A percentile compares a stretch with the other conserved stretches of the same genome.
These are phyloP conservation scores for Cosmia pyralina DNA, from an alignment of 2,888 invertebrate species.

Conservation along the genomic window DNA sequence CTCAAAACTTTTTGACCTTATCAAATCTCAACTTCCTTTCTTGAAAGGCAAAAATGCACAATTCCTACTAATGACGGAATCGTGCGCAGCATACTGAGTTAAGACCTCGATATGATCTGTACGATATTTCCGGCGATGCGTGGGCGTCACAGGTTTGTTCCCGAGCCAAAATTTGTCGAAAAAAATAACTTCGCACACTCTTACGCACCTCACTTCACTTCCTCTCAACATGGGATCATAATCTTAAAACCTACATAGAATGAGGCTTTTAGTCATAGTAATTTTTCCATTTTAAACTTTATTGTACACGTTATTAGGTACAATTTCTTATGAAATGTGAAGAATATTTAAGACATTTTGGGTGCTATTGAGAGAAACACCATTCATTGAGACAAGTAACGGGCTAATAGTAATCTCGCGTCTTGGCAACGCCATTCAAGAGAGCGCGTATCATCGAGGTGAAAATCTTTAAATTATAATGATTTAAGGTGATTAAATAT, in stretches of 20 bases:
- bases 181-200: conserved; percentile 81
- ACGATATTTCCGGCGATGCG: conserved; percentile 85
- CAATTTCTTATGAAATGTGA: conserved; percentile 67
- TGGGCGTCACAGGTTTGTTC: conserved; percentile 81
- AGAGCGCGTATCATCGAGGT: conserved; percentile 77
- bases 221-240: conserved; percentile 74
- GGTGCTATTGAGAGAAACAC: conserved; percentile 80
- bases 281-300: conserved; percentile 67
- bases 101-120: conserved; percentile 82
- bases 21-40: conserved; percentile 80
- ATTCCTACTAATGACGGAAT: conserved; percentile 86
- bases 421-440: conserved; percentile 87
- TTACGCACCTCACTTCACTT: conserved; percentile 79
- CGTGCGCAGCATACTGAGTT: conserved; percentile 83
- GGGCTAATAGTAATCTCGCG: conserved; percentile 87
- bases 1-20: conserved; percentile 73
- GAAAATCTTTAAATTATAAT: conserved; percentile 62
- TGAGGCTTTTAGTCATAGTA: conserved; percentile 61
- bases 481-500: conserved; percentile 18
- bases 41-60: conserved; percentile 82
- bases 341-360: conserved; percentile 78
- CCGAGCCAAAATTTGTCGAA: conserved; percentile 72
- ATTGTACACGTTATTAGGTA: conserved; percentile 64
- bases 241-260: conserved; percentile 76
- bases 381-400: conserved; percentile 89